Base-by-base conservation (phyloP, 2,888 invertebrate species). In the Thyatira batis region DNA sequence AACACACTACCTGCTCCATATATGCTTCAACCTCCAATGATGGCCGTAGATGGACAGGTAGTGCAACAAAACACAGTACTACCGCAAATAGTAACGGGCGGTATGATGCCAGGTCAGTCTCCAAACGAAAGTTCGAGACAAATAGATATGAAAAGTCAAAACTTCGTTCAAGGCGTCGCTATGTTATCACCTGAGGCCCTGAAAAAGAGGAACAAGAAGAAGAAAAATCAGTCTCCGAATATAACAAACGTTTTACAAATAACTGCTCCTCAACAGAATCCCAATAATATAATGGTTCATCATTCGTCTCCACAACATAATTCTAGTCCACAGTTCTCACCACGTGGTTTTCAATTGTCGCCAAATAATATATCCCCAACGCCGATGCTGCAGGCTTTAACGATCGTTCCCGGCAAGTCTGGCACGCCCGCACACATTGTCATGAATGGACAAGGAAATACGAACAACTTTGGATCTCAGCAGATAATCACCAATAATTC, bases 1-100 rank as follows among this genome's bases (percentile, higher is more conserved):
- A 97, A 97, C 74, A 94, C 97, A 0, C 85, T 97, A 59, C 95
- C 95, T 49, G 92, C 95, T 17, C 96, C 96, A 0, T 95, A 96
- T 65, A 94, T 97, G 5, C 93, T 97, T 45, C 97, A 97, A 72
- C 95, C 96, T 0, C 94, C 95, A 2, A 94, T 96, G 63, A 95
- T 96, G 94, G 94, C 95, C 0, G 94, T 96, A 67, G 96, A 96
- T 65, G 95, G 95, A 0, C 94, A 94, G 81, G 92, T 93, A 5
- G 93, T 95, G 23, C 94, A 95, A 54, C 95, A 95, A 69, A 95
- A 94, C 62, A 89, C 95, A 59, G 94, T 95, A 52, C 85, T 95
- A 70, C 95, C 95, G 13, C 95, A 95, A 77, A 92, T 95, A 33
- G 94, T 95, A 0, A 89, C 94, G 0, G 94, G 94, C 0, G 94